Conservation (phyloP, 2,113 vertebrate genomes). For the Tyto alba region DNA sequence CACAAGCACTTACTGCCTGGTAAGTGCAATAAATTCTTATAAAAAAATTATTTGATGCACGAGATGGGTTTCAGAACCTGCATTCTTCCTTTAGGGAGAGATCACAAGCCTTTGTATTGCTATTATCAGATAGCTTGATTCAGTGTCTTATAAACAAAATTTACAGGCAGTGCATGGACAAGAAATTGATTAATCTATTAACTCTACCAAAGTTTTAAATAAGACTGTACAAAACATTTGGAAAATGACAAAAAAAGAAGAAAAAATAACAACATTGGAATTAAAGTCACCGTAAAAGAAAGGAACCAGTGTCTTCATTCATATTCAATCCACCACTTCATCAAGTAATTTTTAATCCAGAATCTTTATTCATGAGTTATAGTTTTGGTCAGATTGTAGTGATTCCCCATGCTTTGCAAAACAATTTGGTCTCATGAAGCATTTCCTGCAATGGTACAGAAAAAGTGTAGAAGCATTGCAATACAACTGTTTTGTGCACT, state of each 20-base stretch:
- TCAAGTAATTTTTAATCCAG: neutral
- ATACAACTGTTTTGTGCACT: neutral
- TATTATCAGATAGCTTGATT: neutral
- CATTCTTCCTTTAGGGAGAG: neutral
- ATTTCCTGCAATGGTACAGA: neutral
- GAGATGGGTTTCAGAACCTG: neutral
- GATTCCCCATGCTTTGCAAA: neutral
- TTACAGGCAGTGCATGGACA: neutral
- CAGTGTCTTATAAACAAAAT: neutral
- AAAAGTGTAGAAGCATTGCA: neutral
- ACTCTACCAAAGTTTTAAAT: neutral
- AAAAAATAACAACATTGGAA: neutral
- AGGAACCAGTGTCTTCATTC: neutral
- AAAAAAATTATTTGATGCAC: neutral
- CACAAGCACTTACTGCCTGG: neutral
- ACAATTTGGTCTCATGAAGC: neutral
- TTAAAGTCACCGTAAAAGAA: neutral
- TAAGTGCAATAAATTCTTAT: neutral
- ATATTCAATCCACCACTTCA: neutral
- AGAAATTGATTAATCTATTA: neutral
- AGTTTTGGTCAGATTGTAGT: neutral
- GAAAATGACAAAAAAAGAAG: neutral
- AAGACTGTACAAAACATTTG: neutral
- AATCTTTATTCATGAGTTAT: neutral
- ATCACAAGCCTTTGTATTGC: neutral